Percentiles rank a stretch among this genome's conserved stretches.
Conservation (phyloP, 1,140 invertebrate genomes). For the Saccostrea echinata region DNA sequence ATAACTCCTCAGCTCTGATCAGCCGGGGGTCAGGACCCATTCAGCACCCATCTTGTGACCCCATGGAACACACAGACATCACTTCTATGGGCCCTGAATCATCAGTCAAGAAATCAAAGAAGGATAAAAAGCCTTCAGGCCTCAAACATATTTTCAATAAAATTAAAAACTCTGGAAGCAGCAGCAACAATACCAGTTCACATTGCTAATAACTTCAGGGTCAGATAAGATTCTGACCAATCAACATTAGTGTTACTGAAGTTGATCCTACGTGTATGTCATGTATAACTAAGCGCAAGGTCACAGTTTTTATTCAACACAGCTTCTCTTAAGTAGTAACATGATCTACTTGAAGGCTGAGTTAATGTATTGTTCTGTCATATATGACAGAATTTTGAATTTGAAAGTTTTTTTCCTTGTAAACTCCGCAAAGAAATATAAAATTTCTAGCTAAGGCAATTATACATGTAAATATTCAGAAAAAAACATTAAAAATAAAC, state of each 20-base stretch:
- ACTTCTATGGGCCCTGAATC: slow-evolving; percentile 12
- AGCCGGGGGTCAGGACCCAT: neutral
- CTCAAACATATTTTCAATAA: neutral
- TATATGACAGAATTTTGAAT: too few relatives aligned
- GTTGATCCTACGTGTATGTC: neutral
- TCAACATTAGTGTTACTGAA: neutral
- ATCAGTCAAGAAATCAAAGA: neutral
- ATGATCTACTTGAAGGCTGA: too few relatives aligned
- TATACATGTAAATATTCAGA: too few relatives aligned
- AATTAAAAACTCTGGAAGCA: slow-evolving; percentile 19
- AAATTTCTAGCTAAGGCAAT: too few relatives aligned
- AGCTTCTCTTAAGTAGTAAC: too few relatives aligned
- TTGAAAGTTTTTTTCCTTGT: too few relatives aligned
- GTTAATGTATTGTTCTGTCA: too few relatives aligned
- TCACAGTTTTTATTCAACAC: neutral
- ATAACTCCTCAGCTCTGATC: neutral
- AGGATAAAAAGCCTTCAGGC: neutral
- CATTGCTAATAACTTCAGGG: slow-evolving; percentile 15
- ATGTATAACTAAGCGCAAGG: neutral
- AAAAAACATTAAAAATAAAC: too few relatives aligned
- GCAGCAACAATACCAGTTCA: slow-evolving; percentile 32
- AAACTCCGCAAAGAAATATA: too few relatives aligned
- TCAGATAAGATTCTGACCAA: neutral
- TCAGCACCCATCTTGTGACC: neutral
- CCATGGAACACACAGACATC: neutral